These are phyloP conservation scores for Eremobia ochroleuca DNA, from an alignment of 2,888 invertebrate genomes.

Conservation along the genomic window DNA sequence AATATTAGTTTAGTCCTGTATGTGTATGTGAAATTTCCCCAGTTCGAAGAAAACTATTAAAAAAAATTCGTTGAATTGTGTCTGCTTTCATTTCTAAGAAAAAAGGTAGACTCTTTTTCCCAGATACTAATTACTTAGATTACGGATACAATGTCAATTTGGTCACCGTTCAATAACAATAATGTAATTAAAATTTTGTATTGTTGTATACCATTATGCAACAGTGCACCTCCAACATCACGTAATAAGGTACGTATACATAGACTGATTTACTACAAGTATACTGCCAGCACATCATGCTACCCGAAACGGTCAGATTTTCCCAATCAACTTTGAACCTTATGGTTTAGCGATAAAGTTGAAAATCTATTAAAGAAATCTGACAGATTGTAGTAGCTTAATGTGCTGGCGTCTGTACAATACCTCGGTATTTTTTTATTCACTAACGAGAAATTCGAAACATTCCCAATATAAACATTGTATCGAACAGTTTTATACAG, in stretches of 20 bases:
- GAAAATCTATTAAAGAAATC: no score
- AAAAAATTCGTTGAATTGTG: fast-evolving
- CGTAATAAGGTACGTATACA: no score
- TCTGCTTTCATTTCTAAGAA: background rate
- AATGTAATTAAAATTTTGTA: background rate
- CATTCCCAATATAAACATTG: constrained; percentile 16
- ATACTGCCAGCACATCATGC: no score
- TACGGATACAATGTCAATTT: background rate
- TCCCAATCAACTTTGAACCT: no score
- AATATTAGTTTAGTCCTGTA: no score
- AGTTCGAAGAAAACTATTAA: background rate
- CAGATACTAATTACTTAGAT: background rate
- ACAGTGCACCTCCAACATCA: no score
- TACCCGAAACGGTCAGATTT: no score
- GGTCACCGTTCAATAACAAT: background rate
- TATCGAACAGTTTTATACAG: constrained; percentile 25
- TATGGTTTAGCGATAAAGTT: no score
- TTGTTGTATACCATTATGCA: no score
- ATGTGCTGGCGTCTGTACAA: no score
- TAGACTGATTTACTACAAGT: no score
- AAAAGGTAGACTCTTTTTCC: background rate
- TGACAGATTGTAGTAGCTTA: no score
- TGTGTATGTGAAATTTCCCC: background rate
- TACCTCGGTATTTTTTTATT: background rate
- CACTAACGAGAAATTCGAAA: constrained; percentile 11